Percentiles rank a stretch among this genome's conserved stretches.
Conservation (phyloP, 2,888 invertebrate species). For the Petrophora chlorosata region DNA sequence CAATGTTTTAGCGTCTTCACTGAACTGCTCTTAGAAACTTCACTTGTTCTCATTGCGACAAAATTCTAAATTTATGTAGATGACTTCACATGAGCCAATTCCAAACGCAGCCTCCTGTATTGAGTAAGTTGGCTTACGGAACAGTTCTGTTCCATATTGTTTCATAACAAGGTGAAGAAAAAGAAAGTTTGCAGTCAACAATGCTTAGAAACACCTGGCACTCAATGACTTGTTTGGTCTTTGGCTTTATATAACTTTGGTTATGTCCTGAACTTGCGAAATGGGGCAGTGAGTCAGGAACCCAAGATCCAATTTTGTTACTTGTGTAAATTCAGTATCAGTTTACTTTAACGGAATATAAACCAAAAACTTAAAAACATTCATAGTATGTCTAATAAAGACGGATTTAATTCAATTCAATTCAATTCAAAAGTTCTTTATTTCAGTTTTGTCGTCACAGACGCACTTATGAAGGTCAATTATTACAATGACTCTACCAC, state of each 20-base stretch:
- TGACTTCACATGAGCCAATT: not conserved
- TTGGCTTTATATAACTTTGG: slow-evolving; percentile 10
- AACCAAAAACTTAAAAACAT: too few relatives aligned
- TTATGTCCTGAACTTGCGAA: slow-evolving; percentile 5
- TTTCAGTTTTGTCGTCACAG: too few relatives aligned
- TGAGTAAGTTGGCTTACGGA: slow-evolving; percentile 19
- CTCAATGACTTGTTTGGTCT: slow-evolving; percentile 9
- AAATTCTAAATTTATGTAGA: too few relatives aligned
- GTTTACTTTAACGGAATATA: too few relatives aligned
- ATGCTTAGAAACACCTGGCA: slow-evolving; percentile 27
- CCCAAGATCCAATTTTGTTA: too few relatives aligned
- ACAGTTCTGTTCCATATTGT: slow-evolving; percentile 13
- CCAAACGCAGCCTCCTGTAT: slow-evolving; percentile 17
- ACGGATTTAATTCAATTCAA: too few relatives aligned
- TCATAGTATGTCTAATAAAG: too few relatives aligned
- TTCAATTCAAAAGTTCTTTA: too few relatives aligned
- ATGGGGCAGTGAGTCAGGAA: slow-evolving; percentile 3
- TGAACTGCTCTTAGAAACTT: not conserved
- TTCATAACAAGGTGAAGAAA: slow-evolving; percentile 29
- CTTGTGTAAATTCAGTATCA: too few relatives aligned
- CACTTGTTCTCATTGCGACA: not conserved
- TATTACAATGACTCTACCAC: too few relatives aligned
- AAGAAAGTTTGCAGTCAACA: slow-evolving; percentile 31
- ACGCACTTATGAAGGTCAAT: too few relatives aligned
- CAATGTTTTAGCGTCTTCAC: too few relatives aligned